These are phyloP conservation scores for Paramuricea clavata DNA, from an alignment of 92 coral and sea anemone genomes.

Conservation along the genomic window DNA sequence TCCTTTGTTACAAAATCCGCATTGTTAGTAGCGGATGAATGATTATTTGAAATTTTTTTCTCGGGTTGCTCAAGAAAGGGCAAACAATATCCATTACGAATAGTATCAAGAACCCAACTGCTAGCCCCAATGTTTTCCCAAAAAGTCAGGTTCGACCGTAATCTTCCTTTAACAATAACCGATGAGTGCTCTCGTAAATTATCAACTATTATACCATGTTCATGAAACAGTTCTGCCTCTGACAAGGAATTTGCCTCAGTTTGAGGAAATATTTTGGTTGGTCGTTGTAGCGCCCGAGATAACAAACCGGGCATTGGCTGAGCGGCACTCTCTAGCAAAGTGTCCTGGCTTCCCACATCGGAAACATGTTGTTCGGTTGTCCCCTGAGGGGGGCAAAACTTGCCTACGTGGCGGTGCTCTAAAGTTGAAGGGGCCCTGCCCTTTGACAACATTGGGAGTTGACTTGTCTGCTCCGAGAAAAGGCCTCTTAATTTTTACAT, in stretches of 20 bases:
- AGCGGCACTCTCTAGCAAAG: no score
- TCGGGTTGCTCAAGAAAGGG: slow-evolving; percentile 5
- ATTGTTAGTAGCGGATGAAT: slow-evolving; percentile 28
- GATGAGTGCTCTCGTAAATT: background rate
- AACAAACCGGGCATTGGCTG: no score
- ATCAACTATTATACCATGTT: background rate
- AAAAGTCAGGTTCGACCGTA: background rate
- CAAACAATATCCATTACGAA: slow-evolving; percentile 51
- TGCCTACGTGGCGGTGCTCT: no score
- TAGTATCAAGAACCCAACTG: slow-evolving; percentile 14
- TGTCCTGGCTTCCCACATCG: no score
- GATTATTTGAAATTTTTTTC: slow-evolving; percentile 30
- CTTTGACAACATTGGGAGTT: no score
- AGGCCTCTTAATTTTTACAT: no score
- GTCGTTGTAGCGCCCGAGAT: background rate
- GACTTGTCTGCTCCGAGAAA: no score
- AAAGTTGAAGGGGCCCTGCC: no score
- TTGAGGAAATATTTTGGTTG: background rate
- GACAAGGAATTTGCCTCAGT: background rate
- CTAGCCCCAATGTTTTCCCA: slow-evolving; percentile 33
- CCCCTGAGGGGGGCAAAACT: no score
- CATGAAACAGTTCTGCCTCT: background rate
- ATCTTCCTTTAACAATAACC: background rate
- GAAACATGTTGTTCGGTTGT: no score
- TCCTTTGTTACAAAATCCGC: slow-evolving; percentile 56